Evolutionary conservation across 2,797 vertebrate genomes (phyloP), one percentile per base, ranked within the genome.

Genomic region (Molossus alvarezi): DNA sequence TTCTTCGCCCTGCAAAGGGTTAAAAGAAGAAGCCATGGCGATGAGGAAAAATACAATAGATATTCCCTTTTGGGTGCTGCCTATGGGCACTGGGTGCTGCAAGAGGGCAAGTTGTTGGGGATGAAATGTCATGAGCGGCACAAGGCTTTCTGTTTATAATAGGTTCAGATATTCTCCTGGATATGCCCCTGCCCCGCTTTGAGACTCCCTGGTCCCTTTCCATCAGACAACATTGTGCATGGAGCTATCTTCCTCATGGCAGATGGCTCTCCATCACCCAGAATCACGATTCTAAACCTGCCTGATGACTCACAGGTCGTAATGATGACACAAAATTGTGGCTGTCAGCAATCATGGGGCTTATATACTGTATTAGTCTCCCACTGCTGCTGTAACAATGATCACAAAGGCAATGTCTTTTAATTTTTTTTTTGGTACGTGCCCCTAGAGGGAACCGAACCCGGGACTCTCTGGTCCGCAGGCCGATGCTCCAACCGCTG

Each of bases 81-180:
- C 1, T 9, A 0, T 0, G 5, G 48, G 11, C 4, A 2, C 14
- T 23, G 1, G 27, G 60, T 14, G 29, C 41, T 51, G 4, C 21
- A 27, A 67, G 62, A 20, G 33, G 23, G 6, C 25, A 41, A 60
- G 29, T 29, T 71, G 29, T 25, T 60, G 33, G 2, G 5, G 48
- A 27, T 55, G 45, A 88, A 27, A 25, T 75, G 20, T 73, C 18
- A 64, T 7, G 20, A 88, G 33, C 29, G 41, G 14, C n/a, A 41
- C 6, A 84, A 33, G 37, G 23, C 27, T 81, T 64, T 57, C 51
- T 81, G 4, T 25, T 94, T 90, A 20, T 6, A 72, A 60, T 81
- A 77, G n/a, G 79, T 27, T 51, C 55, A n/a, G 33, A 20, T 79
- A 6, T 53, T 48, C 51, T 55, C 48, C 45, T 73, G 58, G 27